These are phyloP conservation scores for Hydriomena furcata DNA, from an alignment of 2,888 invertebrate species.

Conservation along the genomic window DNA sequence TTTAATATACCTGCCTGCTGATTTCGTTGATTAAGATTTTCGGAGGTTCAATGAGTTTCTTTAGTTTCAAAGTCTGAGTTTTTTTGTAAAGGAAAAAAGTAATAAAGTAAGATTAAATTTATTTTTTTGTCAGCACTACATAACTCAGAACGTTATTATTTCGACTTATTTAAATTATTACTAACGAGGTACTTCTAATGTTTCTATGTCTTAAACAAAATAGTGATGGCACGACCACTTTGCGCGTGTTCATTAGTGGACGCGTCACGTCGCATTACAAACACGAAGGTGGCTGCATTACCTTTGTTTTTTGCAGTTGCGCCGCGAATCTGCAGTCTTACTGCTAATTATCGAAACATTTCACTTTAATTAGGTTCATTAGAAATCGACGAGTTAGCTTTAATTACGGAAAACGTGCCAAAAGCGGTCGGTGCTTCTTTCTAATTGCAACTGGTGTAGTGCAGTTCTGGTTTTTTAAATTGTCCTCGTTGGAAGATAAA, in stretches of 20 bases:
- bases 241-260: conserved; percentile 5
- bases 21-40: too few relatives aligned
- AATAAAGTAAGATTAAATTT: too few relatives aligned
- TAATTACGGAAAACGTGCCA: conserved; percentile 23
- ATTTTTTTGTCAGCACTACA: too few relatives aligned
- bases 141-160: too few relatives aligned
- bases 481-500: neutral
- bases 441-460: neutral
- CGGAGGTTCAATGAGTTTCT: too few relatives aligned
- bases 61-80: too few relatives aligned
- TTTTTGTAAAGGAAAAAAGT: too few relatives aligned
- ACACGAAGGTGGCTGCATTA: conserved; percentile 18
- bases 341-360: conserved; percentile 26
- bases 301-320: conserved; percentile 26
- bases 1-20: too few relatives aligned
- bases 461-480: neutral
- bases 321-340: conserved; percentile 13
- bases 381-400: conserved; percentile 19
- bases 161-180: too few relatives aligned
- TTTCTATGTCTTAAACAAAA: too few relatives aligned
- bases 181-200: too few relatives aligned
- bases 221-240: neutral
- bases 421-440: conserved; percentile 8
- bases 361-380: conserved; percentile 29
- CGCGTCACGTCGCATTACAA: conserved; percentile 3